A percentile compares a stretch with the other conserved stretches of the same genome.
Conservation (phyloP, 2,888 invertebrate genomes). For the Acleris laterana region DNA sequence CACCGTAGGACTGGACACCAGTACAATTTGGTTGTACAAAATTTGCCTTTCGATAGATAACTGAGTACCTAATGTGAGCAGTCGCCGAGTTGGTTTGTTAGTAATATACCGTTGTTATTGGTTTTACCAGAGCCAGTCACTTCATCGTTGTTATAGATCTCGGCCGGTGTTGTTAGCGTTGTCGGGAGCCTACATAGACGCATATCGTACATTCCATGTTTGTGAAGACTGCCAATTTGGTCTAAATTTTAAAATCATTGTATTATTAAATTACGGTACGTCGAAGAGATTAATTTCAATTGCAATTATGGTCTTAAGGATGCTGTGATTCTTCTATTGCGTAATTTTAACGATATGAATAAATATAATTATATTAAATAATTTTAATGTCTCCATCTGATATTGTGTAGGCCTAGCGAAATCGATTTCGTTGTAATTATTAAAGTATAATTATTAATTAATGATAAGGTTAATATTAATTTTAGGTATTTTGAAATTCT, state of each 20-base stretch:
- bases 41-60: conserved; percentile 65
- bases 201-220: conserved; percentile 85
- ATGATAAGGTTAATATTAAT: conserved; percentile 67
- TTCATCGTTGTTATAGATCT: conserved; percentile 80
- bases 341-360: conserved; percentile 76
- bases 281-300: conserved; percentile 81
- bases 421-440: conserved; percentile 81
- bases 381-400: conserved; percentile 76
- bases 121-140: conserved; percentile 67
- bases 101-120: conserved; percentile 62
- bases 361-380: conserved; percentile 62
- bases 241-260: conserved; percentile 83
- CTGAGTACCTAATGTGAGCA: conserved; percentile 53
- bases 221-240: conserved; percentile 84
- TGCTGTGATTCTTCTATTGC: conserved; percentile 85
- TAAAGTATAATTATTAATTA: conserved; percentile 55
- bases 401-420: conserved; percentile 80
- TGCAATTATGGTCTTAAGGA: conserved; percentile 82
- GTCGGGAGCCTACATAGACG: conserved; percentile 83
- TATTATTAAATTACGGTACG: conserved; percentile 78
- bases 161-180: conserved; percentile 77
- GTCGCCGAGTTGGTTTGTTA: conserved; percentile 52
- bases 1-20: conserved; percentile 52
- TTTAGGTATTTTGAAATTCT: conserved; percentile 77
- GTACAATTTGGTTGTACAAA: conserved; percentile 55